Conservation (phyloP, 2,888 invertebrate genomes). For the Eurois occulta region DNA sequence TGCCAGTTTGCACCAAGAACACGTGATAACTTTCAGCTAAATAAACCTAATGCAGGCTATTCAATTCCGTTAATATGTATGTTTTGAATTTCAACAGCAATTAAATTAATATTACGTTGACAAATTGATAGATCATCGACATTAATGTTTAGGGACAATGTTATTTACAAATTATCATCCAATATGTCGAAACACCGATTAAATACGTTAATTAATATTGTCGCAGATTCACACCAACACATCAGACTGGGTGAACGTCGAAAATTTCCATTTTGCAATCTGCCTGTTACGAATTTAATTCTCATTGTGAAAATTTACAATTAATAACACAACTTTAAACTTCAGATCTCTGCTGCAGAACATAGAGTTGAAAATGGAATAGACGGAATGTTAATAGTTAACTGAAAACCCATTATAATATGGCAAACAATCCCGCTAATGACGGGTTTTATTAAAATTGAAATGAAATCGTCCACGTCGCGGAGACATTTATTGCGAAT, state of each 20-base stretch:
- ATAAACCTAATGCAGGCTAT: background rate
- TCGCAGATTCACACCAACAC: conserved; percentile 58
- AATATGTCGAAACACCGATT: conserved; percentile 21
- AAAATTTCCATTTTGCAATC: conserved; percentile 72
- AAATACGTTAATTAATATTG: conserved; percentile 51
- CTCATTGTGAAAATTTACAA: conserved; percentile 71
- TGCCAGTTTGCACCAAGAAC: background rate
- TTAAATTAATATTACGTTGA: conserved; percentile 21
- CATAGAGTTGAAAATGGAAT: conserved; percentile 57
- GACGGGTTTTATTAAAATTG: conserved; percentile 80
- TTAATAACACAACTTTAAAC: conserved; percentile 47
- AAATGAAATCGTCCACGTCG: conserved; percentile 74
- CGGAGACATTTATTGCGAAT: conserved; percentile 58
- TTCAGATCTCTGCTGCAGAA: conserved; percentile 35
- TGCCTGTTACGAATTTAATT: conserved; percentile 69
- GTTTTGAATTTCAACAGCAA: background rate
- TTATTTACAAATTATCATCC: conserved; percentile 34
- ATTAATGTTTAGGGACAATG: conserved; percentile 30
- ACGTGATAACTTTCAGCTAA: background rate
- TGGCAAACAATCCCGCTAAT: conserved; percentile 80
- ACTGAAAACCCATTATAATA: conserved; percentile 80
- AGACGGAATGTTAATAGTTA: conserved; percentile 66
- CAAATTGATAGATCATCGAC: conserved; percentile 35
- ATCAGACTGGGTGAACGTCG: conserved; percentile 55
- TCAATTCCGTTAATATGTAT: background rate